phyloP scores from a whole-genome alignment of 2,797 vertebrate species.

The Oreochromis grahami region DNA sequence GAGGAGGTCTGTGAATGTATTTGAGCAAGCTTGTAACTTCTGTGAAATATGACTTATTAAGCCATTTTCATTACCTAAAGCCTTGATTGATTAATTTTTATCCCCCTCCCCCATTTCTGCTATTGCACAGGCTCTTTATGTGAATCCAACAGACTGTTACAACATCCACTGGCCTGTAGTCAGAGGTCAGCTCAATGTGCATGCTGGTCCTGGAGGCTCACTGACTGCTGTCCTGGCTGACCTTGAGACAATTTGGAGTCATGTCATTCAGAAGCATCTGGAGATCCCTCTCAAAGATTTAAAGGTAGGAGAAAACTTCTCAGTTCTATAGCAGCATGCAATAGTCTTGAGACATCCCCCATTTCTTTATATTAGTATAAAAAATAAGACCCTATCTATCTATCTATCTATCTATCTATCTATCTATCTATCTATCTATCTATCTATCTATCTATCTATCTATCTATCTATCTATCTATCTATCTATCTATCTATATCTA shows the following conservation, averaged over 20 bases:
- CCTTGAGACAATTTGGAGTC: slow-evolving; percentile 93
- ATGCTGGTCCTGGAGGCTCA: slow-evolving; percentile 86
- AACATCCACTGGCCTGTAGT: slow-evolving; percentile 91
- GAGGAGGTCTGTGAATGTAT: slow-evolving; percentile 84
- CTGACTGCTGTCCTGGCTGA: slow-evolving; percentile 87
- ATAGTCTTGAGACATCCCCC: fast-evolving
- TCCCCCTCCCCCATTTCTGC: background rate
- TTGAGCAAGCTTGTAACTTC: background rate
- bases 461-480: too few species aligned
- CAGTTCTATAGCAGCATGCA: background rate
- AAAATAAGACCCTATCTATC: background rate
- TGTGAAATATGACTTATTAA: background rate
- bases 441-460: too few species aligned
- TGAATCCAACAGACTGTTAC: slow-evolving; percentile 91
- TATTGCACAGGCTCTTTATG: slow-evolving; percentile 82
- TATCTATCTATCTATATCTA: too few species aligned
- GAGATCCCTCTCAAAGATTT: slow-evolving; percentile 95
- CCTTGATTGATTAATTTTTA: background rate
- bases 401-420: too few species aligned
- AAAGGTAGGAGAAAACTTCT: slow-evolving; percentile 78
- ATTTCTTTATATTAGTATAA: background rate
- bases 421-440: too few species aligned
- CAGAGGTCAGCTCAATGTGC: slow-evolving; percentile 90
- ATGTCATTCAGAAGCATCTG: slow-evolving; percentile 90
- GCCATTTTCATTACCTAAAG: background rate